Percentiles rank a stretch among this genome's conserved stretches.
Conservation (phyloP, 2,113 vertebrate genomes). For the Albula glossodonta region DNA sequence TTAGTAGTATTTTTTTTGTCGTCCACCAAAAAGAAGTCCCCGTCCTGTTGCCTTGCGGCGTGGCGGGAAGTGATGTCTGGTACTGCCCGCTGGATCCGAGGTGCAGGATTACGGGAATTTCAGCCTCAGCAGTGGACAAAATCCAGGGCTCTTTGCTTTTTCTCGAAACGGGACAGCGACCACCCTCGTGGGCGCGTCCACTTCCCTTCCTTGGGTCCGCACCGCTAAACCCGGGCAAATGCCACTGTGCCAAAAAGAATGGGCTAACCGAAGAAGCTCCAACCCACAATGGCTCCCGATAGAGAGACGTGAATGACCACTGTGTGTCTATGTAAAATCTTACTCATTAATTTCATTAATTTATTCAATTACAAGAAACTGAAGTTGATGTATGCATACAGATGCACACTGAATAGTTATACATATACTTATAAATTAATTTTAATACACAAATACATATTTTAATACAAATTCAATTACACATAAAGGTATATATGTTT, state of each 20-base stretch:
- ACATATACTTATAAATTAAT: no score
- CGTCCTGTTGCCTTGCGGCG: not conserved
- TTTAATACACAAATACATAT: no score
- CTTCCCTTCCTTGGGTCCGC: not conserved
- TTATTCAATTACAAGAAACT: no score
- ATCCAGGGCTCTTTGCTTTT: not conserved
- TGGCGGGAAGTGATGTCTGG: no score
- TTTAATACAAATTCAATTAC: no score
- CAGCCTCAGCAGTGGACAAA: not conserved
- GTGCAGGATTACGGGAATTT: not conserved
- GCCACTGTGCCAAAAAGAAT: not conserved
- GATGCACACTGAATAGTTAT: not conserved
- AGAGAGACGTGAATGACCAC: no score
- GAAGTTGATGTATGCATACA: not conserved
- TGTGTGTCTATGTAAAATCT: not conserved
- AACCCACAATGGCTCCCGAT: no score
- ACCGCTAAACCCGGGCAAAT: not conserved
- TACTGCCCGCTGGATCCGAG: not conserved
- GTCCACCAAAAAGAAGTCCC: not conserved
- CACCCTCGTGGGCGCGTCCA: not conserved
- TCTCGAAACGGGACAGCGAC: not conserved
- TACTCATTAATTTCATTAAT: not conserved
- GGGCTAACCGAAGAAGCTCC: no score
- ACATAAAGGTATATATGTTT: no score
- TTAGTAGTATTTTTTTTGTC: not conserved